These are phyloP conservation scores for Mus spicilegus DNA, from an alignment of 2,113 vertebrate species.

Conservation along the genomic window DNA sequence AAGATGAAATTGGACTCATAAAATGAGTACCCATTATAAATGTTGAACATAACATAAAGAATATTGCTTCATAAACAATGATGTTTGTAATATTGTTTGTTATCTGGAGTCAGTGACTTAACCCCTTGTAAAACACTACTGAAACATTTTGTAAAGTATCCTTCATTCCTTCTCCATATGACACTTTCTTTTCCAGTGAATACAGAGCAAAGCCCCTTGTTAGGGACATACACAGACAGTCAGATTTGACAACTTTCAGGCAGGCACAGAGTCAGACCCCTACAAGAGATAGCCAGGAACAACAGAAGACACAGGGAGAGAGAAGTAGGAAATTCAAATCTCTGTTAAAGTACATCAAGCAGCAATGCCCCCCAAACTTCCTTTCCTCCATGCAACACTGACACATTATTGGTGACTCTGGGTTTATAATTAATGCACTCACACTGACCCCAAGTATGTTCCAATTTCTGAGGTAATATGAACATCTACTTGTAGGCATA, in stretches of 20 bases:
- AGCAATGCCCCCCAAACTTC: too few species aligned
- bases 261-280: not conserved
- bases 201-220: not conserved
- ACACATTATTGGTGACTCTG: not conserved
- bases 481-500: too few species aligned
- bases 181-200: too few species aligned
- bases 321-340: not conserved
- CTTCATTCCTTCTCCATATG: not conserved
- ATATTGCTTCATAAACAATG: not conserved
- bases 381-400: not conserved
- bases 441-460: not conserved
- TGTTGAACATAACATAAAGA: not conserved
- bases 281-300: not conserved
- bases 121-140: not conserved
- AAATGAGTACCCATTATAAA: not conserved
- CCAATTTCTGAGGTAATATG: not conserved
- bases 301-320: not conserved
- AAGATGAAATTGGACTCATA: not conserved
- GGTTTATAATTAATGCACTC: not conserved
- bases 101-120: not conserved
- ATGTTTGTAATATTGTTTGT: not conserved
- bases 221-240: not conserved
- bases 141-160: not conserved
- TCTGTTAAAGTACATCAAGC: not conserved
- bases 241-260: not conserved